Conservation (phyloP, 2,113 vertebrate genomes). For the Pomatostomus ruficeps region DNA sequence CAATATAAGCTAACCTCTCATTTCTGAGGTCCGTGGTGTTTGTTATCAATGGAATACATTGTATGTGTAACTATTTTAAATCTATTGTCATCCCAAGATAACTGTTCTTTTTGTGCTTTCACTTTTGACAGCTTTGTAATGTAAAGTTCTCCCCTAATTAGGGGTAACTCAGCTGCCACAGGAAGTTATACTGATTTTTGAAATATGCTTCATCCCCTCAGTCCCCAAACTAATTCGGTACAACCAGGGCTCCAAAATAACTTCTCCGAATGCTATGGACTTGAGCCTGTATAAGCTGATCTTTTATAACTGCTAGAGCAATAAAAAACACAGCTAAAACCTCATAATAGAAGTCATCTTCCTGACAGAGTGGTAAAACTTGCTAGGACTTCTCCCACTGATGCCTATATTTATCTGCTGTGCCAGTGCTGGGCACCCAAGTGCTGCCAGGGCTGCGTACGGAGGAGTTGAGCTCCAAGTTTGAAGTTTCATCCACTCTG, state of each 20-base stretch:
- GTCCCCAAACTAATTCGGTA: background rate
- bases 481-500: background rate
- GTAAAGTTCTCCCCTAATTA: background rate
- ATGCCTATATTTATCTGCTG: background rate
- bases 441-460: background rate
- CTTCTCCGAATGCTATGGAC: background rate
- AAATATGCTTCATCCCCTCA: background rate
- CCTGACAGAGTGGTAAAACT: background rate
- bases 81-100: background rate
- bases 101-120: background rate
- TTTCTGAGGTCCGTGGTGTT: background rate
- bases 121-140: background rate
- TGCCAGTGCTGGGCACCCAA: background rate
- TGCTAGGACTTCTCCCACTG: background rate
- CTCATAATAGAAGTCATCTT: background rate
- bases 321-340: background rate
- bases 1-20: background rate
- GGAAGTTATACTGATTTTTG: background rate
- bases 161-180: background rate
- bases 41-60: background rate
- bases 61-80: background rate
- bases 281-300: background rate
- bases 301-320: background rate
- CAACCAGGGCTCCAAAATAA: background rate
- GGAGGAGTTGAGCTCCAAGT: background rate